phyloP scores from a whole-genome alignment of 1,140 invertebrate species.

The Cyclina sinensis region DNA sequence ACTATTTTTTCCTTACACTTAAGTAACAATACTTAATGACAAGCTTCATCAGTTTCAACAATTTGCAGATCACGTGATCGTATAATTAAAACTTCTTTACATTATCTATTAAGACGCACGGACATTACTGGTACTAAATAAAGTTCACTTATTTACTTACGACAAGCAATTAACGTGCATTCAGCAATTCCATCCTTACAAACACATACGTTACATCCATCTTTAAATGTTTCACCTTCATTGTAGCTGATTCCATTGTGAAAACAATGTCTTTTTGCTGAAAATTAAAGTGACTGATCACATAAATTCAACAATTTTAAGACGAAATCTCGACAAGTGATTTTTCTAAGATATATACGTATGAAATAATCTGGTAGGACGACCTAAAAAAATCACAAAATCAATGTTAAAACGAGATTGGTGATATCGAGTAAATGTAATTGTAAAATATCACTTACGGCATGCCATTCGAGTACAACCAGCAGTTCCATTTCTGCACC shows the following conservation, averaged over 20 bases:
- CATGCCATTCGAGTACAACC: constrained; percentile 5
- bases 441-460: not conserved
- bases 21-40: too few relatives aligned
- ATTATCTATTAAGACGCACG: too few relatives aligned
- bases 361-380: too few relatives aligned
- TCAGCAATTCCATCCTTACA: constrained; percentile 25
- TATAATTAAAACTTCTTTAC: too few relatives aligned
- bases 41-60: too few relatives aligned
- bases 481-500: constrained; percentile 5
- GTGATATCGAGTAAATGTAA: too few relatives aligned
- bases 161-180: constrained; percentile 37
- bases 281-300: not conserved
- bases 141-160: not conserved
- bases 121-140: not conserved
- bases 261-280: not conserved
- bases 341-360: too few relatives aligned
- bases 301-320: not conserved
- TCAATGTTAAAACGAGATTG: too few relatives aligned
- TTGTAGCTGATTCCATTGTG: not conserved
- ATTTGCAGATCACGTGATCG: too few relatives aligned
- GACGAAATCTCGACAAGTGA: too few relatives aligned
- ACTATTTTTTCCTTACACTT: too few relatives aligned
- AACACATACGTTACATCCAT: not conserved
- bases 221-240: constrained; percentile 8
- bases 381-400: too few relatives aligned